These are phyloP conservation scores for Caradrina kadenii DNA, from an alignment of 2,888 invertebrate genomes.

Conservation along the genomic window DNA sequence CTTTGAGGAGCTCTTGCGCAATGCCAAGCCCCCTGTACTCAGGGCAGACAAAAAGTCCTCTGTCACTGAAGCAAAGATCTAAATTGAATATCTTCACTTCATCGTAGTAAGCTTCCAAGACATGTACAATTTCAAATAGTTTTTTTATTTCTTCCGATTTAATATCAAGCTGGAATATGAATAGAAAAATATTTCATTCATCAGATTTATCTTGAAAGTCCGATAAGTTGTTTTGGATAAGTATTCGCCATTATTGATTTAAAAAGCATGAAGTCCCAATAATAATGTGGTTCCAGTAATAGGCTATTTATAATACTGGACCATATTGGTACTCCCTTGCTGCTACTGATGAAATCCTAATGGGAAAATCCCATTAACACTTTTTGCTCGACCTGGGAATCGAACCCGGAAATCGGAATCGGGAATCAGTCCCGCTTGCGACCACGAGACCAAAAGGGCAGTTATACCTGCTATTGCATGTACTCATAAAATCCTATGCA, in stretches of 20 bases:
- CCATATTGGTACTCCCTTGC: no score
- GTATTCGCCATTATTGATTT: not conserved
- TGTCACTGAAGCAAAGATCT: conserved; percentile 60
- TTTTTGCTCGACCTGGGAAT: no score
- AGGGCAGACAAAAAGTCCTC: conserved; percentile 63
- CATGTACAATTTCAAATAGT: conserved; percentile 60
- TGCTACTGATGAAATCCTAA: no score
- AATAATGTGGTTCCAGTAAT: no score
- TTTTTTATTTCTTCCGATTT: conserved; percentile 66
- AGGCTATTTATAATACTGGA: no score
- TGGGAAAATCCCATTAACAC: no score
- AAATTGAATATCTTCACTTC: conserved; percentile 49
- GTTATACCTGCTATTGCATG: no score
- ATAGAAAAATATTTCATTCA: not conserved
- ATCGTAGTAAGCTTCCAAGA: conserved; percentile 46
- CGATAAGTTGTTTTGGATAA: not conserved
- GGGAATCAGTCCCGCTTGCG: no score
- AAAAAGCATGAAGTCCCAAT: no score
- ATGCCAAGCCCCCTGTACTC: conserved; percentile 66
- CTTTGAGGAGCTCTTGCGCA: conserved; percentile 63
- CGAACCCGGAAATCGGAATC: no score
- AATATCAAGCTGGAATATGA: conserved; percentile 48
- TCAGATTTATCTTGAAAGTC: not conserved
- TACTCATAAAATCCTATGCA: no score
- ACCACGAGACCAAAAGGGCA: no score